Base-by-base conservation (phyloP, 2,797 vertebrate species). In the Arnoldichthys spilopterus region DNA sequence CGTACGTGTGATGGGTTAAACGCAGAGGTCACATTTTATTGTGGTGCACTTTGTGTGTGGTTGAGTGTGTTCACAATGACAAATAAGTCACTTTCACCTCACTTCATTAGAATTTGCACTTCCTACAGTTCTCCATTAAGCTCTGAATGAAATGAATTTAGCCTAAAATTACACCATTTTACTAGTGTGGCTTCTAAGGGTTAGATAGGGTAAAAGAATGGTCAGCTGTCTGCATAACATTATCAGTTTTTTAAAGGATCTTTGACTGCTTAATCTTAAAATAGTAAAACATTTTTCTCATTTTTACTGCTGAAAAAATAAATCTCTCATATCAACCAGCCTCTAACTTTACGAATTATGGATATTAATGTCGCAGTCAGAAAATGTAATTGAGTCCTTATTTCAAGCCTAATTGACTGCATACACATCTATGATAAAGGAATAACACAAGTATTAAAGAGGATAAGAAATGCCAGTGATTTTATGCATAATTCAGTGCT, bases 251-350 rank as follows among this genome's bases (percentile, higher is more conserved):
- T 74, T 54, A 70, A 75, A 66, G 53, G 18, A 32, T 45, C 32
- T 28, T 0, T 4, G 43, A 61, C 59, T 69, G 9, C 47, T 70
- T 59, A 28, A 47, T 24, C 16, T 11, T 53, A 51, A 72, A 58
- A 75, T 43, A 47, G n/a, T 63, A 63, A 70, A 30, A 51, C 2
- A 30, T 54, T 47, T 70, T 40, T 56, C 40, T 18, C 11, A 18
- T 58, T 69, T 9, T 69, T 37, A 54, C 45, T 24, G 28, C 70
- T 58, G 61, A 51, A 77, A 64, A 63, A 84, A 71, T 77, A 67
- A 45, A 79, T 61, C 18, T 5, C 26, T 71, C 67, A 43, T 40
- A 43, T 81, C 74, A 26, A 61, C 63, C 49, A 32, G 63, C 59
- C 34, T 13, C 6, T 66, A 18, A 6, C 12, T n/a, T n/a, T n/a